phyloP scores from a whole-genome alignment of 2,113 vertebrate species.

The Theristicus caerulescens region DNA sequence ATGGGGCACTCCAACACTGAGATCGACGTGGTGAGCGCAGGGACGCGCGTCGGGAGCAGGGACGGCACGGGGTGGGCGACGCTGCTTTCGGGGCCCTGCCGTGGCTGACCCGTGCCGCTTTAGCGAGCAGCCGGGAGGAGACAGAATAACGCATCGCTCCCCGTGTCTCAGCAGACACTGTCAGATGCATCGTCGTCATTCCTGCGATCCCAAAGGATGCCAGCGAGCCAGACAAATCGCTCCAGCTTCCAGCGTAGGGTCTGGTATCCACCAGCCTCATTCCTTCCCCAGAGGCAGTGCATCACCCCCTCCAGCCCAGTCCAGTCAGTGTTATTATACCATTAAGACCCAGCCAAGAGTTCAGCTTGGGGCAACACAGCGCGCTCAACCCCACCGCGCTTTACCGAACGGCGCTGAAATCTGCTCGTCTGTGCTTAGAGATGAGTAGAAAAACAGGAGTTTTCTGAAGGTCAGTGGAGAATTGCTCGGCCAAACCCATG shows the following conservation, averaged over 20 bases:
- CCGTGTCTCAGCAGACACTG: background rate
- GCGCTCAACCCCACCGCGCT: rapidly evolving
- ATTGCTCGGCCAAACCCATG: rapidly evolving
- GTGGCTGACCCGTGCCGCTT: background rate
- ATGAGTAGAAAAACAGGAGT: background rate
- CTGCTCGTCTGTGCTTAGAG: background rate
- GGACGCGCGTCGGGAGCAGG: rapidly evolving
- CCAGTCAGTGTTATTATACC: rapidly evolving
- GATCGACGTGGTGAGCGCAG: constrained; percentile 91
- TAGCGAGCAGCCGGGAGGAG: background rate
- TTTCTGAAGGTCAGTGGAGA: background rate
- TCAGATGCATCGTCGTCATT: rapidly evolving
- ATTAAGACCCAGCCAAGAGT: background rate
- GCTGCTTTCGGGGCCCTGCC: background rate
- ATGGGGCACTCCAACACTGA: constrained; percentile 99
- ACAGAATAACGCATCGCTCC: rapidly evolving
- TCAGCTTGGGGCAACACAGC: background rate
- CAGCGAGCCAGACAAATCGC: background rate
- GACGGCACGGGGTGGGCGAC: rapidly evolving
- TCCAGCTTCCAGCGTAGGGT: background rate
- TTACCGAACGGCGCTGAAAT: background rate
- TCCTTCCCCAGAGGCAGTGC: background rate
- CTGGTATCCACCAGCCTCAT: background rate
- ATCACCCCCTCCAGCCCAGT: background rate
- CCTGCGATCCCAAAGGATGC: background rate